These are phyloP conservation scores for Scophthalmus maximus DNA, from an alignment of 2,113 vertebrate species.

Conservation along the genomic window DNA sequence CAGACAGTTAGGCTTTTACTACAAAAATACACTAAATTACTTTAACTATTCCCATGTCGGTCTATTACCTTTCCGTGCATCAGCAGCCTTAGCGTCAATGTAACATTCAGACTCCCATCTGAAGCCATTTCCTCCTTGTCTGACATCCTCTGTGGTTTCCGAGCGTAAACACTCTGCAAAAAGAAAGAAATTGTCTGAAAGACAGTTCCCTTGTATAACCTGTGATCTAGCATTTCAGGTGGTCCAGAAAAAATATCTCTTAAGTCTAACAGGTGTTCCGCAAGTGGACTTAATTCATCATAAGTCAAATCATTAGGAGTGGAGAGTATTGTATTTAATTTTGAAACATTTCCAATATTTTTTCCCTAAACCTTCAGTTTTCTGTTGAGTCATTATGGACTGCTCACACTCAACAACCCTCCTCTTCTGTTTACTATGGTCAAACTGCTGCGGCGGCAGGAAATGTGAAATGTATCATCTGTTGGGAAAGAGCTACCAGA, in stretches of 20 bases:
- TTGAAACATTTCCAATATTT: not conserved
- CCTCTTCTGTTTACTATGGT: not conserved
- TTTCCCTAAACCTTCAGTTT: not conserved
- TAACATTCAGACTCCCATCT: constrained; percentile 89
- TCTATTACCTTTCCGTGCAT: constrained; percentile 93
- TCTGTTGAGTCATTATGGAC: not conserved
- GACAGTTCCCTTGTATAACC: constrained; percentile 14
- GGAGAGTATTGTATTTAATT: not conserved
- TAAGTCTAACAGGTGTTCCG: too few species aligned
- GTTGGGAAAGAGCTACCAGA: constrained; percentile 18
- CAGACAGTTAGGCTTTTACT: not conserved
- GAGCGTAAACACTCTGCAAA: constrained; percentile 80
- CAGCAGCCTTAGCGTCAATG: constrained; percentile 89
- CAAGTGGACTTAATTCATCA: too few species aligned
- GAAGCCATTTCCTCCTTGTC: constrained; percentile 85
- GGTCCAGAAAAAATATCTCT: too few species aligned
- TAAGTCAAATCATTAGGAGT: too few species aligned
- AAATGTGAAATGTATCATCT: constrained; percentile 32
- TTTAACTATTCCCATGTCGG: constrained; percentile 7
- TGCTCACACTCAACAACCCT: too few species aligned
- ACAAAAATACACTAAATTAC: constrained; percentile 2
- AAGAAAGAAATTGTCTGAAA: constrained; percentile 14
- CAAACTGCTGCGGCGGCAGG: constrained; percentile 11
- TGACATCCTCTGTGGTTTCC: constrained; percentile 75
- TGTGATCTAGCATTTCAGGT: not conserved